These are phyloP conservation scores for Vicugna pacos DNA, from an alignment of 2,113 vertebrate species.

Conservation along the genomic window DNA sequence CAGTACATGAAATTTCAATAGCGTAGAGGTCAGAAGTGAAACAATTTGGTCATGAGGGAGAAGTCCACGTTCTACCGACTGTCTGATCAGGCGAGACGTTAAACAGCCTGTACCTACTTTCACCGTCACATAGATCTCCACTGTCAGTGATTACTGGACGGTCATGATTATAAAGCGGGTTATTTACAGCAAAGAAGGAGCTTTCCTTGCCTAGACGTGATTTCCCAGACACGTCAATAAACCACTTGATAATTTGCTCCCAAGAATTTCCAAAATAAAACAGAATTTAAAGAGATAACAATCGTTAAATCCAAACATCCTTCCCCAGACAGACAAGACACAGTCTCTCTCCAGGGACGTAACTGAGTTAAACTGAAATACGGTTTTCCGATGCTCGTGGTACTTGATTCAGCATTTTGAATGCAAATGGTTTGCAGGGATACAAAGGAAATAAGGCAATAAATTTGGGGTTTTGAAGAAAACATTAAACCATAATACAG, in stretches of 20 bases:
- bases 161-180: neutral
- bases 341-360: neutral
- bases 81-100: neutral
- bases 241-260: neutral
- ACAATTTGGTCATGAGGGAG: neutral
- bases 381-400: neutral
- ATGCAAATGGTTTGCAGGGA: neutral
- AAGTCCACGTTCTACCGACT: neutral
- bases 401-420: neutral
- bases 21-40: neutral
- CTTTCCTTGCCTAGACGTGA: neutral
- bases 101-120: neutral
- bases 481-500: neutral
- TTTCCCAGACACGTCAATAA: conserved; percentile 31
- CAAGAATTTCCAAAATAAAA: conserved; percentile 46
- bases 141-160: neutral
- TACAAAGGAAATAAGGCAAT: neutral
- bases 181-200: neutral
- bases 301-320: neutral
- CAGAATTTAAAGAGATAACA: conserved; percentile 25
- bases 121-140: neutral
- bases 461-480: neutral
- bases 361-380: neutral
- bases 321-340: neutral
- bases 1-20: neutral